Conservation (phyloP, 2,113 vertebrate species). For the Mesocricetus auratus region DNA sequence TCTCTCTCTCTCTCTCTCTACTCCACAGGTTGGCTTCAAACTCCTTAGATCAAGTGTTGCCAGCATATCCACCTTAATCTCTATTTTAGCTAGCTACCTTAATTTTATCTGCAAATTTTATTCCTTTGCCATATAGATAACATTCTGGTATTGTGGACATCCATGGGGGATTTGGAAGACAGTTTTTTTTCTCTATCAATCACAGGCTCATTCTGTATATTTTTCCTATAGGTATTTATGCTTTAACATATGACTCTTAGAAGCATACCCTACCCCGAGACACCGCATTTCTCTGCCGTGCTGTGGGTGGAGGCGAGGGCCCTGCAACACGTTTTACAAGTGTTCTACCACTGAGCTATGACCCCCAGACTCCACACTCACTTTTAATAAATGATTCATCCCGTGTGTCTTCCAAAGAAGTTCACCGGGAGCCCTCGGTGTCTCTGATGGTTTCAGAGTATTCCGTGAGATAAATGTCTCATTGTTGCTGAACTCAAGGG, state of each 20-base stretch:
- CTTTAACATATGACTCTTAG: not conserved
- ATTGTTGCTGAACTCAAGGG: not conserved
- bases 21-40: not conserved
- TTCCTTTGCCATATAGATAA: not conserved
- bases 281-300: not conserved
- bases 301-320: not conserved
- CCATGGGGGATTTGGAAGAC: not conserved
- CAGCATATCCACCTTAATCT: not conserved
- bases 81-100: not conserved
- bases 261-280: not conserved
- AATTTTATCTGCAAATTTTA: not conserved
- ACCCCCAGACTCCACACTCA: not conserved
- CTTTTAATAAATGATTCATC: not conserved
- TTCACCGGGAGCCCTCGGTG: not conserved
- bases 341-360: not conserved
- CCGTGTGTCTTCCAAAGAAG: not conserved
- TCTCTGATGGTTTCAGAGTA: not conserved
- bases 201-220: not conserved
- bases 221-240: not conserved
- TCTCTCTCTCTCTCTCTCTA: too few species aligned
- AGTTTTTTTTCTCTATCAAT: not conserved
- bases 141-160: not conserved
- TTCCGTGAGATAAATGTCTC: not conserved
- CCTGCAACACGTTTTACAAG: not conserved
- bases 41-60: not conserved